Evolutionary conservation across 2,113 vertebrate species (phyloP).

Genomic region (Phasianus colchicus): DNA sequence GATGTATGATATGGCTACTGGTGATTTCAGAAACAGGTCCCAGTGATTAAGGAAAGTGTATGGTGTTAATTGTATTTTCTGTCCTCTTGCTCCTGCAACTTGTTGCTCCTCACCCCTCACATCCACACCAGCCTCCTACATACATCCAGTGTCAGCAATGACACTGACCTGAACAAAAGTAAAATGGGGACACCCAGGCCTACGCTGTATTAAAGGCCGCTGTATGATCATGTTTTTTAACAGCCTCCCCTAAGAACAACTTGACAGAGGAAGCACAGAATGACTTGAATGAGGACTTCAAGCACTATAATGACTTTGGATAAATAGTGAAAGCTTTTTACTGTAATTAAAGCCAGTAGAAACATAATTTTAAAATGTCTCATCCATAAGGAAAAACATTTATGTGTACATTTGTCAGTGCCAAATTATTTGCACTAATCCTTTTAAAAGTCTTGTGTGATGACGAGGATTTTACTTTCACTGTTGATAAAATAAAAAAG

Average conservation of each 20-base stretch:
- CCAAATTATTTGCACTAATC: constrained; percentile 34
- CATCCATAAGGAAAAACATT: background rate
- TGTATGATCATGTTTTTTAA: background rate
- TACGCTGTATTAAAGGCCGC: background rate
- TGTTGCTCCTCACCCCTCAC: background rate
- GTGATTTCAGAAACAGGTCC: background rate
- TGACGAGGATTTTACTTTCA: constrained; percentile 44
- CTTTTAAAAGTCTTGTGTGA: background rate
- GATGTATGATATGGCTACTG: background rate
- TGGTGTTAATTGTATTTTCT: background rate
- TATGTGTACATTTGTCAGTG: background rate
- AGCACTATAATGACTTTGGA: background rate
- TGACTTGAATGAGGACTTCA: background rate
- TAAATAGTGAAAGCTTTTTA: constrained; percentile 9
- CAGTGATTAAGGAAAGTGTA: background rate
- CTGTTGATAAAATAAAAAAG: constrained; percentile 67
- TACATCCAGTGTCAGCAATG: fast-evolving
- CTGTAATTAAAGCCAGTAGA: constrained; percentile 3
- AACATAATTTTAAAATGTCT: constrained; percentile 7
- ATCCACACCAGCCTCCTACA: background rate
- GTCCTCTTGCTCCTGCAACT: background rate
- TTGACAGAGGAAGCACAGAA: background rate
- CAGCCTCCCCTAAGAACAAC: background rate
- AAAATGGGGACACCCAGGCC: background rate
- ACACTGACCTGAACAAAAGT: background rate